phyloP scores from a whole-genome alignment of 2,113 vertebrate genomes.

The Epinephelus fuscoguttatus region DNA sequence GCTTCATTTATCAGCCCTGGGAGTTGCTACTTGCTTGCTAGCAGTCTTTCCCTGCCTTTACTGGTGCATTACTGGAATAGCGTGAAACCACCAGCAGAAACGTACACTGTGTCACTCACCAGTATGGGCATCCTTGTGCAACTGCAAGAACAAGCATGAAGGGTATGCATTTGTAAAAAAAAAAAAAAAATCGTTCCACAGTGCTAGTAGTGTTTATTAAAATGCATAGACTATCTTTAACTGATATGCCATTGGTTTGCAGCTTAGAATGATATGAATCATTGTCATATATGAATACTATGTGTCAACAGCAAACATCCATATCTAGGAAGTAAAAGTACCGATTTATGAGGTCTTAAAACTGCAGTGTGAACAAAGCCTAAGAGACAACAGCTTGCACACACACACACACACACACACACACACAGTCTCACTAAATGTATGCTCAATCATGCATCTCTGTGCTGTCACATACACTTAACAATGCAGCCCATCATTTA shows the following conservation, averaged over 20 bases:
- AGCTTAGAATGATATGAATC: background rate
- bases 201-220: background rate
- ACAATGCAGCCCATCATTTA: constrained; percentile 70
- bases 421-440: constrained; percentile 44
- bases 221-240: background rate
- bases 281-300: too few relatives aligned
- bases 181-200: background rate
- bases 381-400: constrained; percentile 9
- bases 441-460: constrained; percentile 70
- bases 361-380: constrained; percentile 17
- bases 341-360: constrained; percentile 14
- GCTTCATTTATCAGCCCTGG: too few relatives aligned
- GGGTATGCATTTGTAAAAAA: background rate
- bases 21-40: background rate
- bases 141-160: background rate
- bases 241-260: background rate
- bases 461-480: constrained; percentile 66
- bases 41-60: background rate
- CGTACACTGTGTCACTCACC: too few relatives aligned
- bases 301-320: background rate
- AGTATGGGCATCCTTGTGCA: background rate
- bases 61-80: too few relatives aligned
- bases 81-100: background rate
- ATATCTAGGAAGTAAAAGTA: background rate
- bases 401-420: constrained; percentile 29